phyloP scores from a whole-genome alignment of 2,888 invertebrate genomes.

The Dilophus febrilis region DNA sequence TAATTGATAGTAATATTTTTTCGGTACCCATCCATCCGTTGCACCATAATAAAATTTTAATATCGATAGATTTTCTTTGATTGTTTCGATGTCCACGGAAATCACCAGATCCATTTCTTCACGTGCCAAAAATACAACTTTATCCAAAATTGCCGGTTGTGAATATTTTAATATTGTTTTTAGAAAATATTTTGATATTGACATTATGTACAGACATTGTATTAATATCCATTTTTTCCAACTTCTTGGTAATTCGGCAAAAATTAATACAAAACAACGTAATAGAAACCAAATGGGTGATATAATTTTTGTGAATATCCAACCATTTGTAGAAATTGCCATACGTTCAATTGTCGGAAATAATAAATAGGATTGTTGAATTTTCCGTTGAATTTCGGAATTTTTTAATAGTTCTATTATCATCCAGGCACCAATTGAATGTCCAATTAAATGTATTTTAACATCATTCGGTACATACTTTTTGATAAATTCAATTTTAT shows the following conservation, averaged over 20 bases:
- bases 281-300: conserved; percentile 33
- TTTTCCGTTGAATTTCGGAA: conserved; percentile 33
- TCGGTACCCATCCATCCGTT: conserved; percentile 71
- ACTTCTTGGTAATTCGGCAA: conserved; percentile 36
- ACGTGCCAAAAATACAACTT: conserved; percentile 51
- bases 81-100: conserved; percentile 42
- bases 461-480: conserved; percentile 51
- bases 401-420: conserved; percentile 52
- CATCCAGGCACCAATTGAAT: conserved; percentile 83
- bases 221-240: conserved; percentile 35
- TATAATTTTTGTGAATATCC: conserved; percentile 43
- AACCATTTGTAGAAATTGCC: conserved; percentile 57
- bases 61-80: conserved; percentile 35
- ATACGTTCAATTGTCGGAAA: conserved; percentile 81
- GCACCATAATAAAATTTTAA: conserved; percentile 66
- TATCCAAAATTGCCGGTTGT: conserved; percentile 39
- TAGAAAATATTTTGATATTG: conserved; percentile 34
- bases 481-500: conserved; percentile 59
- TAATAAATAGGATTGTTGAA: conserved; percentile 52
- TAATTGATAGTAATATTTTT: conserved; percentile 49
- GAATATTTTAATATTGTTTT: conserved; percentile 38
- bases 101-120: conserved; percentile 66
- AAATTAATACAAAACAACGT: conserved; percentile 32
- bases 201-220: conserved; percentile 35
- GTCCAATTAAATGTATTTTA: conserved; percentile 69